Evolutionary conservation across 1,140 invertebrate genomes (phyloP).

Genomic region (Brachionus asplanchnoidis): DNA sequence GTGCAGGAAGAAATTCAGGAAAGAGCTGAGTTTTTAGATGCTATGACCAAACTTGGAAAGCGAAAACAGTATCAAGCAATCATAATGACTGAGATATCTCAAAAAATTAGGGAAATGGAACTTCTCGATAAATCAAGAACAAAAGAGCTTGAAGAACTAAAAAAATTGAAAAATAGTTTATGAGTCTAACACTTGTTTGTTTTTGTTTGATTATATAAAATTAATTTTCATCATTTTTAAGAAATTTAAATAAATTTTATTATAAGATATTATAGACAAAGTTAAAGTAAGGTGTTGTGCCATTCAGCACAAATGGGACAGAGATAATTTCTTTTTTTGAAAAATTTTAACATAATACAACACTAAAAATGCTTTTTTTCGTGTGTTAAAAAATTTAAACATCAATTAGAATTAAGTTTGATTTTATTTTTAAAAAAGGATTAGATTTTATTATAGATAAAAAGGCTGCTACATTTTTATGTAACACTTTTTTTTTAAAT

Average conservation of each 20-base stretch:
- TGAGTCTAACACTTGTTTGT: background rate
- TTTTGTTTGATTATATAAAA: background rate
- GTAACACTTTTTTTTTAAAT: too few relatives aligned
- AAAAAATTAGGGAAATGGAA: constrained; percentile 43
- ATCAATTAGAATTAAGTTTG: background rate
- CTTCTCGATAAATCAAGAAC: background rate
- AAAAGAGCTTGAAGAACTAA: constrained; percentile 24
- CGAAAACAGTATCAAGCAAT: constrained; percentile 35
- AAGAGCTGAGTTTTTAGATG: constrained; percentile 24
- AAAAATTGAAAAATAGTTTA: constrained; percentile 12
- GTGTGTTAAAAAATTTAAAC: too few relatives aligned
- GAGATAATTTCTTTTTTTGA: too few relatives aligned
- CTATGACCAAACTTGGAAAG: constrained; percentile 12
- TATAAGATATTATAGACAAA: too few relatives aligned
- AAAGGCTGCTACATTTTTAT: too few relatives aligned
- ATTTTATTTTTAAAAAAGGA: background rate
- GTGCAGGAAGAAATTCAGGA: constrained; percentile 30
- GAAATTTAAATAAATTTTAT: too few relatives aligned
- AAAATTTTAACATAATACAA: too few relatives aligned
- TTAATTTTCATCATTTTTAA: background rate
- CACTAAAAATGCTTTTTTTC: too few relatives aligned
- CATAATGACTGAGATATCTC: constrained; percentile 36
- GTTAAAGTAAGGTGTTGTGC: too few relatives aligned
- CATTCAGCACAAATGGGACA: too few relatives aligned
- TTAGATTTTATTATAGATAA: background rate